Evolutionary conservation across 2,113 vertebrate species (phyloP), one percentile per base, ranked within the genome.

Genomic region (Oxyruncus cristatus): DNA sequence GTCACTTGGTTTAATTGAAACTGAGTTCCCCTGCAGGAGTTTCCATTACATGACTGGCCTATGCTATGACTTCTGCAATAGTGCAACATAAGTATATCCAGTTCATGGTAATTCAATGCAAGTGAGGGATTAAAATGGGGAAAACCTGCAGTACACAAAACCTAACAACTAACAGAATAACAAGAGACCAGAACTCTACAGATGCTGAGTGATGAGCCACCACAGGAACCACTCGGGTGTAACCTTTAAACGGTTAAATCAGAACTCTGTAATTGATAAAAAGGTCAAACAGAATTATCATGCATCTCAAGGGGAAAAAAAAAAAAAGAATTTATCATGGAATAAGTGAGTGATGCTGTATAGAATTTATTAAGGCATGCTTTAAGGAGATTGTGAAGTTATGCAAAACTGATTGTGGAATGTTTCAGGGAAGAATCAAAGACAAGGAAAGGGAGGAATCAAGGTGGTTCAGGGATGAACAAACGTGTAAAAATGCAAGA

Each of bases 381-480:
- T 67, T 72, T 35, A 72, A 72, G 23, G 23, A 85, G 35, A 59
- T 7, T 28, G 7, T 21, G 15, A 30, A 32, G 19, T 42, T 74
- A 14, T 1, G 0, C 3, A 5, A 78, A 89, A 85, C 5, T 32
- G 32, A n/a, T 0, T 49, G 27, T 23, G 30, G 14, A 6, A 63
- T 33, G 10, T 50, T 62, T 32, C 66, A 20, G 14, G 23, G n/a
- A 76, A 89, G 23, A 77, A 50, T 33, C 14, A 79, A 58, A 83
- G 27, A 71, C 33, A 73, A 78, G 21, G 5, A 71, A 88, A 66
- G 12, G 9, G 9, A 75, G 5, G 37, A 73, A 80, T 28, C 11
- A 23, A 41, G 16, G 39, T 75, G 21, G 6, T 44, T 72, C 47
- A 63, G 11, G 18, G 10, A 63, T 17, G 8, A 95, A 63, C 4